These are phyloP conservation scores for Palythoa caribaeorum DNA, from an alignment of 92 coral and sea anemone species.

Conservation along the genomic window DNA sequence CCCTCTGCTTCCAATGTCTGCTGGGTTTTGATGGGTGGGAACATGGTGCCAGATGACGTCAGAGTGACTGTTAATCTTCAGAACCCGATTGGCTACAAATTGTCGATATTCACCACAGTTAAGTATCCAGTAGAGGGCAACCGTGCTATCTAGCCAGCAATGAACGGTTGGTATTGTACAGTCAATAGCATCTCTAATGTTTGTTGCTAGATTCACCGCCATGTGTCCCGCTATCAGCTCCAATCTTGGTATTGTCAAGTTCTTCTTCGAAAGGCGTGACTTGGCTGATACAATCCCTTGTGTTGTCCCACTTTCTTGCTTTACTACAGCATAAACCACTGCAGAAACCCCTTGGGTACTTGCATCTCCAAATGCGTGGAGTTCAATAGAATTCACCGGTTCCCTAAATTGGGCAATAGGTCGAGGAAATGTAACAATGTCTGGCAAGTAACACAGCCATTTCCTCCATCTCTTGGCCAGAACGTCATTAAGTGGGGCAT, in stretches of 20 bases:
- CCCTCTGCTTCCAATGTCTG: slow-evolving; percentile 33
- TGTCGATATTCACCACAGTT: slow-evolving; percentile 24
- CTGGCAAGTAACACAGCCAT: slow-evolving; percentile 25
- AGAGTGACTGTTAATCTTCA: too few species aligned
- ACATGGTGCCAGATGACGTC: slow-evolving; percentile 18
- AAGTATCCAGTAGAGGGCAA: not conserved
- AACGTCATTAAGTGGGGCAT: slow-evolving; percentile 33
- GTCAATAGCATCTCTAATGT: slow-evolving; percentile 18
- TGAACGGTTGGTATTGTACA: slow-evolving; percentile 2
- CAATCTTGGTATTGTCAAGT: not conserved
- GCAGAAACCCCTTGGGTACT: not conserved
- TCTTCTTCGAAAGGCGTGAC: not conserved
- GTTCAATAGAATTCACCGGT: not conserved
- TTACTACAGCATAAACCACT: slow-evolving; percentile 39
- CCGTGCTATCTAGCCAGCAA: slow-evolving; percentile 44
- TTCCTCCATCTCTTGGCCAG: slow-evolving; percentile 35
- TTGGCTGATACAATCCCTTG: slow-evolving; percentile 1
- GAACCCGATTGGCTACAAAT: not conserved
- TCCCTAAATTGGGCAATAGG: not conserved
- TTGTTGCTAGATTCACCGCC: slow-evolving; percentile 44
- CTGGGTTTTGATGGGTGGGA: slow-evolving; percentile 36
- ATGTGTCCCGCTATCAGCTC: slow-evolving; percentile 19
- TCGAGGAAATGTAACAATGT: not conserved
- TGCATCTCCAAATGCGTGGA: too few species aligned
- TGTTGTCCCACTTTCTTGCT: slow-evolving; percentile 13